These are phyloP conservation scores for Lepus americanus DNA, from an alignment of 2,113 vertebrate genomes.

Conservation along the genomic window DNA sequence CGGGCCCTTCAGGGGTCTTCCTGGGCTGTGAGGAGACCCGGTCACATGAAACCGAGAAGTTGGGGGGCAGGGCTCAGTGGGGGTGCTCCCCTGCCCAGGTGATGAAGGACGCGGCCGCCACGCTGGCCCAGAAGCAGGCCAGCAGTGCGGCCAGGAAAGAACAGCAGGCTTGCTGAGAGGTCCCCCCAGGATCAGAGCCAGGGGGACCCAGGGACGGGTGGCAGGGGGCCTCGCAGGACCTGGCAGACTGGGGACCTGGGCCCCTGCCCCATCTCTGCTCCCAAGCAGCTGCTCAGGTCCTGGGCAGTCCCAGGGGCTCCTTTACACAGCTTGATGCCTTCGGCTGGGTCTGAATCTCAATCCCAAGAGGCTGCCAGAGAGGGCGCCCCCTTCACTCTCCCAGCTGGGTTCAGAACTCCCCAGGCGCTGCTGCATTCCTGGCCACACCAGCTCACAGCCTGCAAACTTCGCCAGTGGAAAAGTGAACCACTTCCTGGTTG, in stretches of 20 bases:
- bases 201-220: not conserved
- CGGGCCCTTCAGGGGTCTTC: not conserved
- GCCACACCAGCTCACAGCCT: not conserved
- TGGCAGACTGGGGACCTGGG: not conserved
- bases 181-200: not conserved
- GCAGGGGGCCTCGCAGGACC: not conserved
- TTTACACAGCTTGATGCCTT: not conserved
- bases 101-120: not conserved
- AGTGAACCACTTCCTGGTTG: not conserved
- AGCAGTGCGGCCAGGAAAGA: not conserved
- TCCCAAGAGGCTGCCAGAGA: not conserved
- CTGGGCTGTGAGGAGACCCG: not conserved
- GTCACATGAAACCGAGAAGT: not conserved
- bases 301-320: not conserved
- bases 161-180: not conserved
- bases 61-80: not conserved
- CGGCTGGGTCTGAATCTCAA: not conserved
- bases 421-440: not conserved
- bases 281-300: not conserved
- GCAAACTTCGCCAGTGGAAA: not conserved
- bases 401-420: not conserved
- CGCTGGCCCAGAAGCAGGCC: not conserved
- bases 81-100: not conserved
- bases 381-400: not conserved
- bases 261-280: not conserved